phyloP scores from a whole-genome alignment of 2,797 vertebrate species.

The Amblyopsis hoosieri region DNA sequence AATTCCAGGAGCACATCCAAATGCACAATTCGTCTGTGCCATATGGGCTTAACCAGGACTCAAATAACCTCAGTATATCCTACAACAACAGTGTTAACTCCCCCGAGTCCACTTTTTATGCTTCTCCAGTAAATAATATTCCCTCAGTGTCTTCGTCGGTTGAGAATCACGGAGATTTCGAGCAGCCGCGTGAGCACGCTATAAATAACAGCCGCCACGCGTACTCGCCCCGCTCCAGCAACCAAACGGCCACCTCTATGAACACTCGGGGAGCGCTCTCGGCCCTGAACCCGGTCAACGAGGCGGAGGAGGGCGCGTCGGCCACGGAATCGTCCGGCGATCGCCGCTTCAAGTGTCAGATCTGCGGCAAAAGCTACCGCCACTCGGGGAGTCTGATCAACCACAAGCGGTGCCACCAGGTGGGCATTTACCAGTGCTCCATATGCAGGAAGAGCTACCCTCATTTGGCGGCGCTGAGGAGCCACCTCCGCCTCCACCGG shows the following conservation, averaged over 20 bases:
- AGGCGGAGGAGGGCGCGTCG: slow-evolving; percentile 48
- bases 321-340: slow-evolving; percentile 58
- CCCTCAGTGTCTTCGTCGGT: slow-evolving; percentile 59
- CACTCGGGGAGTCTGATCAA: slow-evolving; percentile 92
- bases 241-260: slow-evolving; percentile 59
- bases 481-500: slow-evolving; percentile 90
- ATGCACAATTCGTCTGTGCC: slow-evolving; percentile 80
- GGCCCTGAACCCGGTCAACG: slow-evolving; percentile 40
- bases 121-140: slow-evolving; percentile 64
- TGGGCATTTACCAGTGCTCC: slow-evolving; percentile 87
- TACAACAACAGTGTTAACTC: slow-evolving; percentile 74
- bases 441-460: slow-evolving; percentile 87
- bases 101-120: slow-evolving; percentile 70
- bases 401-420: slow-evolving; percentile 91
- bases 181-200: slow-evolving; percentile 54
- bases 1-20: slow-evolving; percentile 81
- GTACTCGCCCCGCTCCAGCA: slow-evolving; percentile 73
- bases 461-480: slow-evolving; percentile 87
- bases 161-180: slow-evolving; percentile 63
- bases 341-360: slow-evolving; percentile 85
- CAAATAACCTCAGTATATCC: slow-evolving; percentile 69
- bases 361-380: slow-evolving; percentile 88
- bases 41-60: slow-evolving; percentile 64
- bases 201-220: slow-evolving; percentile 52
- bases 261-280: slow-evolving; percentile 67